Evolutionary conservation across 23 tunicate species (phyloP).

Genomic region (Halocynthia aurantium): DNA sequence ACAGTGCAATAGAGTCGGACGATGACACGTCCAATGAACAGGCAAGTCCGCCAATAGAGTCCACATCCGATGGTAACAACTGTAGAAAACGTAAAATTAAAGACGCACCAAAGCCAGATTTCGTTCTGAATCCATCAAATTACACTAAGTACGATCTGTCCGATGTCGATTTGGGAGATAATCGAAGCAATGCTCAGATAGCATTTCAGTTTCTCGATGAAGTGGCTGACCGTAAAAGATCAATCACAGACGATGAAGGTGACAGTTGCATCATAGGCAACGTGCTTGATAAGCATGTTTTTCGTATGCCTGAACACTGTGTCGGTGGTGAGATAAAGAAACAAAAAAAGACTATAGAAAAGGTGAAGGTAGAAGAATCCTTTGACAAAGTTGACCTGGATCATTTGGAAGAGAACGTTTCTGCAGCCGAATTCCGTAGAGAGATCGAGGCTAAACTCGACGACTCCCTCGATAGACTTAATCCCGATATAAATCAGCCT

Average conservation of each 20-base stretch:
- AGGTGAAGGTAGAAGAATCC: not conserved
- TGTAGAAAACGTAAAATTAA: not conserved
- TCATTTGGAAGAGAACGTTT: constrained; percentile 17
- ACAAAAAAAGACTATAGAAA: not conserved
- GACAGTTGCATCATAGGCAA: not conserved
- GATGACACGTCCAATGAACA: not conserved
- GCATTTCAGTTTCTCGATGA: constrained; percentile 48
- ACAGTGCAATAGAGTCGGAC: constrained; percentile 6
- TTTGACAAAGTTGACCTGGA: constrained; percentile 26
- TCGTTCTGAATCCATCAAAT: constrained; percentile 7
- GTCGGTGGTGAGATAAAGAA: constrained; percentile 9
- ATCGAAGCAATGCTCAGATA: constrained; percentile 46
- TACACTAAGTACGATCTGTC: constrained; percentile 33
- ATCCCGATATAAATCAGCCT: not conserved
- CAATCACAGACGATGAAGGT: not conserved
- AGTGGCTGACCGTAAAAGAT: constrained; percentile 11
- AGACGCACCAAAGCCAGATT: constrained; percentile 14
- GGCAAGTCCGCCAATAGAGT: no score
- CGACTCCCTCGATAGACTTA: constrained; percentile 7
- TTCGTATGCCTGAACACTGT: constrained; percentile 22
- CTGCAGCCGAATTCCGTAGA: constrained; percentile 16
- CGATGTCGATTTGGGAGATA: constrained; percentile 17
- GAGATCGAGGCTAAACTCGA: constrained; percentile 20
- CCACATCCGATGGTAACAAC: not conserved
- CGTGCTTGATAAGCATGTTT: constrained; percentile 10